Base-by-base conservation (phyloP, 2,113 vertebrate species). In the Tupaia chinensis region DNA sequence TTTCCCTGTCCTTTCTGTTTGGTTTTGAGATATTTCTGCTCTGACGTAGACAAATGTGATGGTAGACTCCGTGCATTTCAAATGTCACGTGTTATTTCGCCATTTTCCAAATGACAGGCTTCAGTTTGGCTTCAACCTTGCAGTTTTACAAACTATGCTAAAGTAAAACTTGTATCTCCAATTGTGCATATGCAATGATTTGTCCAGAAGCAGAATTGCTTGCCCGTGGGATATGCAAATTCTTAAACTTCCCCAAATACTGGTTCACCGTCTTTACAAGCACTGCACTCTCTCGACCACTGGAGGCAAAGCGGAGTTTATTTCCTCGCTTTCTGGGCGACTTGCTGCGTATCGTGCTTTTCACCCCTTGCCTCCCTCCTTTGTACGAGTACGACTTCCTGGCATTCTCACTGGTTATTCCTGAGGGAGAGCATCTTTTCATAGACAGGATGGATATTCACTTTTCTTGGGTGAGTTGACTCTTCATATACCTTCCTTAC, bases 311-410 rank as follows among this genome's bases (percentile, higher is more conserved):
- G 11, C 9, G 4, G 29, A 15, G 1, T 4, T 23, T 10, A 9
- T 1, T 17, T 13, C 9, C 29, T 23, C 2, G 25, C 27, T 27
- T 56, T 73, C 44, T 3, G 19, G 14, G 9, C 4, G 14, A 6
- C 27, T 12, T 1, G 0, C 4, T 1, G 1, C 32, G 20, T 1
- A 6, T 22, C 34, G 1, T 3, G 0, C 11, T 9, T 10, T 8
- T 4, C 1, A 10, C 22, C 60, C 23, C 1, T n/a, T 25, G 65
- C 16, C 16, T 5, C 29, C 44, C 10, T 11, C 5, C 60, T 54
- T n/a, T 19, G 61, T 58, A 7, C 27, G 23, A 76, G 7, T 5
- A 78, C 11, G 5, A 10, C 74, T 66, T 85, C 73, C 29, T 87
- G 70, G 63, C 13, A 60, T 14, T 4, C 69, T 69, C 6, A 8